A percentile compares a stretch with the other conserved stretches of the same genome.
Evolutionary conservation across 1,140 invertebrate species (phyloP).

Genomic region (Thalassaphorura encarpata): DNA sequence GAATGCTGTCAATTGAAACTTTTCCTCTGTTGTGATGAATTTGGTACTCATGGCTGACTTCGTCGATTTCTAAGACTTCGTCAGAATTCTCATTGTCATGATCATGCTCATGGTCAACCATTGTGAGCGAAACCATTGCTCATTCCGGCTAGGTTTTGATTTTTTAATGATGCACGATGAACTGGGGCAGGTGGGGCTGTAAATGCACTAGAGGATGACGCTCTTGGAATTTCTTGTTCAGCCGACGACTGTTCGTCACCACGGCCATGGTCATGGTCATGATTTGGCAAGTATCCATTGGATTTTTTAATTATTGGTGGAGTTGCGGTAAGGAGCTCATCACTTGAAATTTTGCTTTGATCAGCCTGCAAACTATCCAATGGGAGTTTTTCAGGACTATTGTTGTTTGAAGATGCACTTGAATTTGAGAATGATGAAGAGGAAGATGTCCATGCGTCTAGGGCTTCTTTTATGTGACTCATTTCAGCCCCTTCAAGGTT

Average conservation of each 20-base stretch:
- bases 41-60: neutral
- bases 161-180: slow-evolving; percentile 3
- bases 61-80: slow-evolving; percentile 20
- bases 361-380: too few species aligned
- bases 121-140: too few species aligned
- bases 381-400: too few species aligned
- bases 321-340: too few species aligned
- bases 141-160: neutral
- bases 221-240: too few species aligned
- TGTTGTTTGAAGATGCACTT: neutral
- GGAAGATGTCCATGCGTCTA: slow-evolving; percentile 8
- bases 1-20: neutral
- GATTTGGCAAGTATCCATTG: slow-evolving; percentile 10
- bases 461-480: slow-evolving; percentile 19
- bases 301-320: too few species aligned
- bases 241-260: too few species aligned
- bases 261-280: neutral
- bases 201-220: too few species aligned
- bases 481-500: slow-evolving; percentile 32
- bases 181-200: slow-evolving; percentile 17
- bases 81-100: slow-evolving; percentile 13
- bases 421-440: slow-evolving; percentile 6
- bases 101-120: too few species aligned
- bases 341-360: too few species aligned
- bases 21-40: neutral